Base-by-base conservation (phyloP, 1,140 invertebrate genomes). In the Meloidogyne floridensis region DNA sequence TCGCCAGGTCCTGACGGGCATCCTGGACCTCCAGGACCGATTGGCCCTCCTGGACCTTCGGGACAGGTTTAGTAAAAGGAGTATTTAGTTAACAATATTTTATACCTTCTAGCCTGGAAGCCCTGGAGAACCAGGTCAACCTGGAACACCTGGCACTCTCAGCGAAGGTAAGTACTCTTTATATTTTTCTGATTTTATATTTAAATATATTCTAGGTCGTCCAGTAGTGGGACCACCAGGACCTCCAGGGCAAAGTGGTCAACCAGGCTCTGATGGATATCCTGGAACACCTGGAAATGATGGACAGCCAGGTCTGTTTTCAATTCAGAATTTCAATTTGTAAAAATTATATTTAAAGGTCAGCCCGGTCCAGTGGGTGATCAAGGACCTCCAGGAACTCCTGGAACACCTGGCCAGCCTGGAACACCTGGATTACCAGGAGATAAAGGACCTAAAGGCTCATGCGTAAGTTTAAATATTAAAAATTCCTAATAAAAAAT, bases 81-180 rank as follows among this genome's bases (percentile, higher is more conserved):
- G 7, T 65, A 13, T 13, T 15, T 59, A 15, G 54, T 59, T 59
- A 6, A 47, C 5, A 59, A 13, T 5, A 59, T 65, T 65, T 65
- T n/a, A 2, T 65, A 59, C 13, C 1, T 18, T 65, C 7, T 65
- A 65, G 59, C 59, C 59, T 5, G 59, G 59, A 65, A 11, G 18
- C 13, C 18, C 59, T 43, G 77, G 77, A 3, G 42, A 79, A 20
- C 77, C 77, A 10, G 77, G 77, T 43, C 77, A 79, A 43, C 10
- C 18, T 51, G 77, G 77, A 2, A 65, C 15, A n/a, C 59, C 59
- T 18, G 59, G 59, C 5, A 65, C 15, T 7, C 59, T 65, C 4
- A 65, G 3, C 7, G 15, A 65, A 65, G 59, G 59, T 65, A 18
- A 65, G 7, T n/a, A 65, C n/a, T 7, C 56, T n/a, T 2, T 18